Conservation (phyloP, 2,113 vertebrate genomes). For the Pollimyrus isidori region DNA sequence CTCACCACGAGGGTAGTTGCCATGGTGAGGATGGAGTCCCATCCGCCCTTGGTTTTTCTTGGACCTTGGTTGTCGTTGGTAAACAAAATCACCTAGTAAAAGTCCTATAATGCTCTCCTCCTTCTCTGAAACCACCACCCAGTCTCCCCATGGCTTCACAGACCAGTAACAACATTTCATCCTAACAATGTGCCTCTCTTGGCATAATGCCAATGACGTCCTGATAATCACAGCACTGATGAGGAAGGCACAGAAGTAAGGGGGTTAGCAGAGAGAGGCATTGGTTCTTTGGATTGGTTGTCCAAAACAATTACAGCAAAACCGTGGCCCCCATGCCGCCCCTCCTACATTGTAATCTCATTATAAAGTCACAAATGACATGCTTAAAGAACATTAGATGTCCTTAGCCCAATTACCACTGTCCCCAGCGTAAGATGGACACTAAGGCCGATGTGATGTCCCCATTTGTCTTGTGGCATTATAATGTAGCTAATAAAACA, state of each 20-base stretch:
- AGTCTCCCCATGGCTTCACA: background rate
- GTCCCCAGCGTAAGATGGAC: slow-evolving; percentile 33
- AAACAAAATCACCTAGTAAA: background rate
- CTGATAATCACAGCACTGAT: background rate
- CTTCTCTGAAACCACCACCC: background rate
- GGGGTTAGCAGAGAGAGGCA: background rate
- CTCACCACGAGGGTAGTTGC: background rate
- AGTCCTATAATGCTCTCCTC: background rate
- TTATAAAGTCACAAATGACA: slow-evolving; percentile 56
- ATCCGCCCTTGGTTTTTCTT: background rate
- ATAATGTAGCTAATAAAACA: slow-evolving; percentile 32
- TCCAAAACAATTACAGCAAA: slow-evolving; percentile 48
- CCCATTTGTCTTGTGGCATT: slow-evolving; percentile 32
- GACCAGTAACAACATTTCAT: background rate
- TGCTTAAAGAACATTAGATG: slow-evolving; percentile 53
- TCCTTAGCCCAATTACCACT: slow-evolving; percentile 50
- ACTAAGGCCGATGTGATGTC: slow-evolving; percentile 7
- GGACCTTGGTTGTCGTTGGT: background rate
- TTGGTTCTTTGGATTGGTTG: background rate
- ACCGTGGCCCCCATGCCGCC: background rate
- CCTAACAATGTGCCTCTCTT: background rate
- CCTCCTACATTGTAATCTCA: slow-evolving; percentile 48
- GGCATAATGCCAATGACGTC: slow-evolving; percentile 3
- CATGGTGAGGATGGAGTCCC: background rate
- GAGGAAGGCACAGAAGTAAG: background rate